Conservation (phyloP, 2,888 invertebrate species). For the Spicauda simplicius region DNA sequence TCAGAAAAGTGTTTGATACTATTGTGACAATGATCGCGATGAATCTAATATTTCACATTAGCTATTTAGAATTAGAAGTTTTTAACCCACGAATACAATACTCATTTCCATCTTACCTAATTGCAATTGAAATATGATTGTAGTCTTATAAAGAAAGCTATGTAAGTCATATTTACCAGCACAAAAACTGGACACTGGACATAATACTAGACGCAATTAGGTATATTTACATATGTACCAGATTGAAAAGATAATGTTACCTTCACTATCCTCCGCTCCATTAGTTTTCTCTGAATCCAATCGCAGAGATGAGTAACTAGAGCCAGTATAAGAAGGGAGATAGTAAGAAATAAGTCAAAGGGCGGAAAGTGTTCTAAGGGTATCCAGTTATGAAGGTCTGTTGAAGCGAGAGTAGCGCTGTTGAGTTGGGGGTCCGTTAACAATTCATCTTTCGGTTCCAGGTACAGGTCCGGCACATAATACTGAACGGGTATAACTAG, state of each 20-base stretch:
- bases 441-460: conserved; percentile 46
- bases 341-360: conserved; percentile 61
- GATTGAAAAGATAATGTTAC: conserved; percentile 50
- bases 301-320: conserved; percentile 62
- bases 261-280: conserved; percentile 70
- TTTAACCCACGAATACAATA: too few species aligned
- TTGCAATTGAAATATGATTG: too few species aligned
- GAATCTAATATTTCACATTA: too few species aligned
- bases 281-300: conserved; percentile 71
- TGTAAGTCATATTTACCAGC: too few species aligned
- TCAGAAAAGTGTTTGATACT: neutral
- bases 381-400: conserved; percentile 45
- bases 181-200: too few species aligned
- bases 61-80: too few species aligned
- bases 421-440: conserved; percentile 38
- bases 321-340: conserved; percentile 55
- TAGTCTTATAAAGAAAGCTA: too few species aligned
- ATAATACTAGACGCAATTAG: too few species aligned
- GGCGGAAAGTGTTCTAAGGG: conserved; percentile 52
- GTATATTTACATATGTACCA: too few species aligned
- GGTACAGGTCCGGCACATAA: conserved; percentile 57
- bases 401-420: conserved; percentile 38
- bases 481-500: conserved; percentile 67
- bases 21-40: too few species aligned
- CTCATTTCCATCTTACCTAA: too few species aligned